phyloP scores from a whole-genome alignment of 2,113 vertebrate species.

The Tachycineta bicolor region DNA sequence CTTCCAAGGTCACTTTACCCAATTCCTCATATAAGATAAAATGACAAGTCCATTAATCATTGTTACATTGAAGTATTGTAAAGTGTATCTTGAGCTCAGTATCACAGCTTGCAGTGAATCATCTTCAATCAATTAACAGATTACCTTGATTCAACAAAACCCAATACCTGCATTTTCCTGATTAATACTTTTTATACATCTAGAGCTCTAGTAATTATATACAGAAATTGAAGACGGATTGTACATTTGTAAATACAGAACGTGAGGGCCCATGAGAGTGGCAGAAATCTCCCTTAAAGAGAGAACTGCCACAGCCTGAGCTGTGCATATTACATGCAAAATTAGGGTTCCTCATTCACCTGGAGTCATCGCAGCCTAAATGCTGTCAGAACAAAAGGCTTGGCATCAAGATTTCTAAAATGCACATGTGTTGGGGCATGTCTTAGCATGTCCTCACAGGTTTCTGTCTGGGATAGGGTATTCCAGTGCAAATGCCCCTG shows the following conservation, averaged over 20 bases:
- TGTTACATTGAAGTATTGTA: background rate
- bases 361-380: background rate
- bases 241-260: background rate
- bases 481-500: background rate
- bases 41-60: slow-evolving; percentile 45
- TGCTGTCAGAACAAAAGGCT: background rate
- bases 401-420: background rate
- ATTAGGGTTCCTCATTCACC: background rate
- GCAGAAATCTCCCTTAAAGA: background rate
- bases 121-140: slow-evolving; percentile 48
- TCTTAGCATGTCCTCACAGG: background rate
- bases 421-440: fast-evolving
- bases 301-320: background rate
- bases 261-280: background rate
- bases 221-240: background rate
- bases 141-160: slow-evolving; percentile 50
- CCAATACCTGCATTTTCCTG: slow-evolving; percentile 5
- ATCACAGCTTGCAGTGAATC: slow-evolving; percentile 20
- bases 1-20: slow-evolving; percentile 26
- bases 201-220: background rate
- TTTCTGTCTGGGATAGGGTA: background rate
- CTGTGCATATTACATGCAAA: background rate
- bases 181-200: slow-evolving; percentile 4
- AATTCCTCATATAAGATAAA: slow-evolving; percentile 29
- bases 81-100: slow-evolving; percentile 4